Base-by-base conservation (phyloP, 2,888 invertebrate genomes). In the Agrilus mali region DNA sequence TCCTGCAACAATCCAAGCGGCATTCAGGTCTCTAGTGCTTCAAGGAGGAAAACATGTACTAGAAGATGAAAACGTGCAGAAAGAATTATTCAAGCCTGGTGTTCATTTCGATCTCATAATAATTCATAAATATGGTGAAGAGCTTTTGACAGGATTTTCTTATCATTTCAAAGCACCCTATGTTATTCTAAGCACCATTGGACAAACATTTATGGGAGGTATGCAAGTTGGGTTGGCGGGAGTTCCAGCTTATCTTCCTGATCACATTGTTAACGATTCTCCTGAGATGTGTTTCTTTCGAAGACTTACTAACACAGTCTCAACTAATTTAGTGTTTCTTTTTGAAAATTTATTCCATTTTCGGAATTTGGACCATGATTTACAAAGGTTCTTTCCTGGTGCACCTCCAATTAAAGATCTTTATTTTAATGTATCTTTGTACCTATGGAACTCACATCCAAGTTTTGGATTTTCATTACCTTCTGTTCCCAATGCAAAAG, bases 201-300 rank as follows among this genome's bases (percentile, higher is more conserved):
- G 56, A 6, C 52, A 51, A 12, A 52, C 50, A 16, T 48, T 51
- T 4, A 45, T 54, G 31, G 49, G 55, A 0, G 56, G 56, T 35
- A 51, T 50, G 22, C 40, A 56, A 6, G 47, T 56, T 5, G 62
- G 61, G 15, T 61, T 60, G 46, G 57, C 61, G 1, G 49, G 55
- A 36, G 58, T 60, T 4, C 57, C 54, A 16, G 55, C 65, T 2
- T 65, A 60, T 43, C 56, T 65, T 13, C 62, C 65, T 4, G 50
- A 53, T 34, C 40, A 48, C 16, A 49, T 58, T 20, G 39, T 55
- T 7, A 38, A 47, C 2, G 58, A 50, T 35, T 50, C 55, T 1
- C 10, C 13, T 14, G 20, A 42, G 7, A 42, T 42, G 42, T 20
- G 10, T 4, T 38, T 42, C 20, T 34, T 38, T 14, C 34, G 38